Percentiles rank a stretch among this genome's conserved stretches.
Evolutionary conservation across 2,888 invertebrate genomes (phyloP).

Genomic region (Theristus sp.): DNA sequence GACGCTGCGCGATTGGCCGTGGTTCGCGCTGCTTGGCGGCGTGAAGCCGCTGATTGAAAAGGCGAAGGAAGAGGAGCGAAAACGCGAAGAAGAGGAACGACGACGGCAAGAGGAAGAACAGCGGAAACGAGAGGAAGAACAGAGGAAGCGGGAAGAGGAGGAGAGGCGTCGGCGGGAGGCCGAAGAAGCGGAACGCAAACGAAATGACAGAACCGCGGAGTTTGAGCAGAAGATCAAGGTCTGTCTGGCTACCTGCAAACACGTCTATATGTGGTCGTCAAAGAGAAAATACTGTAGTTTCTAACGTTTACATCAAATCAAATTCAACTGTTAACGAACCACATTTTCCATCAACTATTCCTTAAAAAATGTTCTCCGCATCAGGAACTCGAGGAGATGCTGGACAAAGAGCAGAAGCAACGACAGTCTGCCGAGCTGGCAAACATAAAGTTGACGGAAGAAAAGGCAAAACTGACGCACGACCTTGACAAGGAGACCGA

Average conservation of each 20-base stretch:
- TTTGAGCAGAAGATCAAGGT: no score
- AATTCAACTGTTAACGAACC: no score
- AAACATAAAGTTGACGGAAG: constrained; percentile 28
- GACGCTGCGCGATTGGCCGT: constrained; percentile 93
- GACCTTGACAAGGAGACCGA: neutral
- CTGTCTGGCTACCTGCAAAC: no score
- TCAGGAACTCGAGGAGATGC: constrained; percentile 84
- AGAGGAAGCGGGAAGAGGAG: neutral
- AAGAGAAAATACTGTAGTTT: neutral
- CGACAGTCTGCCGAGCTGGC: constrained; percentile 86
- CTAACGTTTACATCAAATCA: no score
- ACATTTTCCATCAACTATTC: no score
- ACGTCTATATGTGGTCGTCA: no score
- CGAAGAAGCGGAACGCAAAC: no score
- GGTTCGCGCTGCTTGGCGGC: constrained; percentile 99
- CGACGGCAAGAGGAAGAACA: no score
- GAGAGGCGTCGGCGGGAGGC: no score
- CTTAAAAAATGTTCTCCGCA: no score
- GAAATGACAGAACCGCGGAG: no score
- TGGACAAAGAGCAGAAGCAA: constrained; percentile 78
- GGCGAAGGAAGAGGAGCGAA: constrained; percentile 58
- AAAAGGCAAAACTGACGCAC: neutral
- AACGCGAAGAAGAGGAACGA: constrained; percentile 35
- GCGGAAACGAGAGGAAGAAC: no score
- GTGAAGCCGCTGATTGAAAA: constrained; percentile 93